Evolutionary conservation across 2,113 vertebrate genomes (phyloP), one percentile per base, ranked within the genome.

Genomic region (Pachyramphus minor): DNA sequence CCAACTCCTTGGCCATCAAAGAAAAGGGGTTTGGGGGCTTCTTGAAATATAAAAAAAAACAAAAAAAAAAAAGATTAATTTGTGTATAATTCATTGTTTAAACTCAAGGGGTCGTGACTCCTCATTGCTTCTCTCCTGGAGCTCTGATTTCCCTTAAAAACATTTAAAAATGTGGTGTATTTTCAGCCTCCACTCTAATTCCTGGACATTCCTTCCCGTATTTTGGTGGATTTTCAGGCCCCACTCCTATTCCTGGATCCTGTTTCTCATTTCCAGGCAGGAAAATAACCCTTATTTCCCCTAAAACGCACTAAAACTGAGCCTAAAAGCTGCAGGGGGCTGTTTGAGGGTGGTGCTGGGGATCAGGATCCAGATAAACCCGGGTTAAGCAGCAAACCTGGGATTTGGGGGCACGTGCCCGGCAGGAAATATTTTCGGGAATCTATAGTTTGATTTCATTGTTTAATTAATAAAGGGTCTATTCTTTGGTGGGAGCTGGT

Each of bases 381-480:
- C 4, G 45, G 21, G 83, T 53, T 62, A n/a, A 69, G 91, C 59
- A 44, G 72, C 33, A 64, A 90, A 93, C 0, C 0, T 28, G 78
- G 86, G 93, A 92, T 92, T 71, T 72, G 18, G 89, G 79, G 72
- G 30, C 96, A 90, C 45, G 39, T 88, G 96, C 62, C 49, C 71
- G 30, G 79, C 86, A 88, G 95, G 96, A 96, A 95, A 96, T 90
- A 47, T 83, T 95, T 96, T 22, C 5, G 1, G 77, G 93, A 53
- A 60, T 69, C 95, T 60, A 28, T 47, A 76, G 74, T 73, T 83
- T n/a, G 49, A 39, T 81, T 63, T 93, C 5, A 3, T 33, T 23
- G 0, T 44, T 64, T 14, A 12, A 64, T 60, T 88, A 80, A 93
- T 93, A 90, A 76, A 12, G 14, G 53, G 16, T 16, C 58, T 56